A percentile compares a stretch with the other conserved stretches of the same genome.
Evolutionary conservation across 2,797 vertebrate genomes (phyloP).

Genomic region (Pseudotriccus pelzelni): DNA sequence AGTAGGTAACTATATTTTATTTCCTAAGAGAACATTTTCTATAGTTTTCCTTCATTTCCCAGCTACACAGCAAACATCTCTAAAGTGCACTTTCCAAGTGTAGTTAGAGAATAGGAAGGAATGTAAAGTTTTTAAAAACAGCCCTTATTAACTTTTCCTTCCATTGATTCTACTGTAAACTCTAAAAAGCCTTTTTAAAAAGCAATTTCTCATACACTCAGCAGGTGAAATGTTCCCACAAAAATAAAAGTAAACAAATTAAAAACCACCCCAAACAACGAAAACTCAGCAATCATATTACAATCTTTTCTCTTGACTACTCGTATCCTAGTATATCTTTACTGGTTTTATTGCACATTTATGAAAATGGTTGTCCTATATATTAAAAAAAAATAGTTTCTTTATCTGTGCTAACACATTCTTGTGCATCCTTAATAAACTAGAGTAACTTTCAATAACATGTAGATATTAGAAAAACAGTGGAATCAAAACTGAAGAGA

Average conservation of each 20-base stretch:
- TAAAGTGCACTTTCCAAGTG: constrained; percentile 81
- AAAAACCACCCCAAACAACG: constrained; percentile 29
- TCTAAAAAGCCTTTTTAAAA: constrained; percentile 80
- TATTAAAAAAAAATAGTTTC: constrained; percentile 55
- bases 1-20: constrained; percentile 78
- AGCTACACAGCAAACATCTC: constrained; percentile 77
- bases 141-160: constrained; percentile 86
- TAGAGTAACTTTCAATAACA: constrained; percentile 53
- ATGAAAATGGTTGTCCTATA: constrained; percentile 69
- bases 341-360: constrained; percentile 73
- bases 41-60: constrained; percentile 77
- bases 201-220: constrained; percentile 78
- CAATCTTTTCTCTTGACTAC: constrained; percentile 57
- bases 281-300: constrained; percentile 64
- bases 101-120: constrained; percentile 83
- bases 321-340: constrained; percentile 51
- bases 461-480: constrained; percentile 33
- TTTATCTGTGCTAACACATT: constrained; percentile 69
- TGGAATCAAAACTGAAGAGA: constrained; percentile 16
- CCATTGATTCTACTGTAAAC: constrained; percentile 81
- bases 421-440: constrained; percentile 63
- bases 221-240: constrained; percentile 75
- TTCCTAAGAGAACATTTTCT: constrained; percentile 79
- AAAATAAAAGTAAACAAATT: constrained; percentile 58
- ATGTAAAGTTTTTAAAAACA: constrained; percentile 84